Conservation (phyloP, 2,797 vertebrate genomes). For the Buphagus erythrorhynchus region DNA sequence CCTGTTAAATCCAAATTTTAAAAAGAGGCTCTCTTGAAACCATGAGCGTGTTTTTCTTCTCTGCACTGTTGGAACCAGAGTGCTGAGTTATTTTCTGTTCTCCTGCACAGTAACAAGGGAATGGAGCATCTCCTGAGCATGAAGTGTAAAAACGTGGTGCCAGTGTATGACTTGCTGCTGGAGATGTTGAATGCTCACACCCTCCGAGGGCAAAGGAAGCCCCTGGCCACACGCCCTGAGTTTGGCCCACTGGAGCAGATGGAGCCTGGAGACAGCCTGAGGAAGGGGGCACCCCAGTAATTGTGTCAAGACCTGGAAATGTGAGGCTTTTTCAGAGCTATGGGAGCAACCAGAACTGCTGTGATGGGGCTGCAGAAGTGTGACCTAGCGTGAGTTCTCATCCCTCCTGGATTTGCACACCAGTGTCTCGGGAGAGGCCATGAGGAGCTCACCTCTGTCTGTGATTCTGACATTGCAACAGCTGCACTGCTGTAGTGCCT, state of each 20-base stretch:
- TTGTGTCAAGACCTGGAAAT: neutral
- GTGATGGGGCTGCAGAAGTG: neutral
- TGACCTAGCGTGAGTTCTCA: neutral
- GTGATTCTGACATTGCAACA: neutral
- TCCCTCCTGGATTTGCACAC: neutral
- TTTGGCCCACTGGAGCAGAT: slow-evolving; percentile 21
- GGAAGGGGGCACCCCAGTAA: slow-evolving; percentile 21
- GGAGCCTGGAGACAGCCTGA: slow-evolving; percentile 35
- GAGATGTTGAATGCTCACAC: slow-evolving; percentile 96
- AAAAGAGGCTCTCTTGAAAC: neutral
- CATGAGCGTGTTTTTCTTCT: fast-evolving
- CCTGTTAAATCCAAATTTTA: neutral
- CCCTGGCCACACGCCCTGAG: slow-evolving; percentile 44
- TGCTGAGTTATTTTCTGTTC: neutral
- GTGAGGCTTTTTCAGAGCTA: neutral
- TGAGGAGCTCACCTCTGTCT: neutral
- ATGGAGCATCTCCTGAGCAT: slow-evolving; percentile 96
- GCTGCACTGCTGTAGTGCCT: slow-evolving; percentile 57
- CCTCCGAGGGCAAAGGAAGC: slow-evolving; percentile 78
- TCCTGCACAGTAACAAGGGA: slow-evolving; percentile 90
- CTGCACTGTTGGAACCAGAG: neutral
- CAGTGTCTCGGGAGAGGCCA: neutral
- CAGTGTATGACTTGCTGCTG: slow-evolving; percentile 92
- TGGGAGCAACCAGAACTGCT: neutral
- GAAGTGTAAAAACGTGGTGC: slow-evolving; percentile 95